Percentiles rank a stretch among this genome's conserved stretches.
Conservation (phyloP, 2,797 vertebrate species). For the Sebastes baramenuke region DNA sequence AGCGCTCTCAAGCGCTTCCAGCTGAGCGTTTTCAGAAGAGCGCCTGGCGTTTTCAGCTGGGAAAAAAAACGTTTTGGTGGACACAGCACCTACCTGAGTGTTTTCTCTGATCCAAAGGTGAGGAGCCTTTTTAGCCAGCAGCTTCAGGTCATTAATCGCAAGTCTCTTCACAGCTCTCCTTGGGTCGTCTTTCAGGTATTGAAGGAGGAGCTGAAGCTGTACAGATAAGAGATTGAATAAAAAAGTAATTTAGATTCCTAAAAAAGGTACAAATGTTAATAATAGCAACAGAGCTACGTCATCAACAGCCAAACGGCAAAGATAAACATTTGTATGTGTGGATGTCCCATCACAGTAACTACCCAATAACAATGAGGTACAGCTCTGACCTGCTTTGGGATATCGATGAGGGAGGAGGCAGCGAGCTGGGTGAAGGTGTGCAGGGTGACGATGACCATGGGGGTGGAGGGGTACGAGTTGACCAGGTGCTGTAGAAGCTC, state of each 20-base stretch:
- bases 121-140: conserved; percentile 94
- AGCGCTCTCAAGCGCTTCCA: too few relatives aligned
- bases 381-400: conserved; percentile 92
- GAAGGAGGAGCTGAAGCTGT: conserved; percentile 93
- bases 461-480: conserved; percentile 94
- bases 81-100: conserved; percentile 85
- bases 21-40: too few relatives aligned
- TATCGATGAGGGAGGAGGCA: conserved; percentile 94
- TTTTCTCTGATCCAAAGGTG: conserved; percentile 96
- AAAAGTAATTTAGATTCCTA: not conserved
- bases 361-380: not conserved
- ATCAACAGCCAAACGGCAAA: not conserved
- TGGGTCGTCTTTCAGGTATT: conserved; percentile 94
- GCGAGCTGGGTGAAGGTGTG: conserved; percentile 97
- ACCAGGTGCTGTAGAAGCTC: conserved; percentile 95
- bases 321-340: not conserved
- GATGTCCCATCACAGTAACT: not conserved
- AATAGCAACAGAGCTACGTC: not conserved
- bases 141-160: conserved; percentile 90
- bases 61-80: too few relatives aligned
- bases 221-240: not conserved
- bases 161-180: conserved; percentile 96
- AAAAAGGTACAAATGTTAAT: not conserved
- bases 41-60: too few relatives aligned
- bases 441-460: conserved; percentile 95